Evolutionary conservation across 2,113 vertebrate genomes (phyloP).

Genomic region (Otis tarda): DNA sequence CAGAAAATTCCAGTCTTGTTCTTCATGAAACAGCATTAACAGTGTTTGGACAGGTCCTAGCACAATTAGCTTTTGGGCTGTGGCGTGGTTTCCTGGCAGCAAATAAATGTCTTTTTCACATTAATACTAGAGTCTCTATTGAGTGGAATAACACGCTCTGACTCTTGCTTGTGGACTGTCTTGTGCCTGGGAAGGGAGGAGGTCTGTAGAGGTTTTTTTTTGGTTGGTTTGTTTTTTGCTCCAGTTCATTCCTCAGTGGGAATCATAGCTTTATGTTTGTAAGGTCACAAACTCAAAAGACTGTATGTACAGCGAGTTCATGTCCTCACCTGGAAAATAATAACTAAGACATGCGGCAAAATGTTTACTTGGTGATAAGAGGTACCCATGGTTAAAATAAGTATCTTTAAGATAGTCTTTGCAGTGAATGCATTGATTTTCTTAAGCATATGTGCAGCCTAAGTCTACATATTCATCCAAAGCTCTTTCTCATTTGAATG

Average conservation of each 20-base stretch:
- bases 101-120: neutral
- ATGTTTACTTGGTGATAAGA: neutral
- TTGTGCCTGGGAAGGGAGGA: neutral
- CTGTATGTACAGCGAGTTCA: neutral
- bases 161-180: neutral
- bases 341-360: neutral
- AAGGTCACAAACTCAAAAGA: neutral
- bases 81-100: neutral
- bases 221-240: neutral
- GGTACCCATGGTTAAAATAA: neutral
- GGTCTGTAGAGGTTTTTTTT: neutral
- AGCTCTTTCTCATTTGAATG: slow-evolving; percentile 49
- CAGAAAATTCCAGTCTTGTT: neutral
- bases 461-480: slow-evolving; percentile 39
- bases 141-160: neutral
- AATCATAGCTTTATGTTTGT: neutral
- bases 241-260: neutral
- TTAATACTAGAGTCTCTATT: neutral
- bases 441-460: neutral
- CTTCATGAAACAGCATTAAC: neutral
- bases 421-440: neutral
- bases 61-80: neutral
- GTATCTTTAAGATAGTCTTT: neutral
- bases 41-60: neutral
- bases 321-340: neutral